Evolutionary conservation across 2,888 invertebrate genomes (phyloP), one percentile per base, ranked within the genome.

Genomic region (Heteromyza rotundicornis): DNA sequence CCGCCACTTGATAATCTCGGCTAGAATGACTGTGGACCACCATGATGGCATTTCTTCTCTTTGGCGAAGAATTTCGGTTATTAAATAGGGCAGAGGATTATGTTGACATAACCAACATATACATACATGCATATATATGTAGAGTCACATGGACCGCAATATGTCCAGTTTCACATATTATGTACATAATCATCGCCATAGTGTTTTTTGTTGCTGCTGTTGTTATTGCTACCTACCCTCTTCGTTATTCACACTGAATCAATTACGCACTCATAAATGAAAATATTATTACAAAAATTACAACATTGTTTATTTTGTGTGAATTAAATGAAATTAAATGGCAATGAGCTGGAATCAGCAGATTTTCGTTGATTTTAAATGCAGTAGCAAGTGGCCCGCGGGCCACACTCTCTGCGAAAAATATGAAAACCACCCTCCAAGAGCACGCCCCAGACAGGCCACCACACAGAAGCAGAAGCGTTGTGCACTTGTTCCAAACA

Each of bases 301-400:
- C 17, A 19, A 40, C 55, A 60, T 65, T 78, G 79, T 79, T 78
- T 79, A 74, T 75, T 78, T 78, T 77, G 74, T 71, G 70, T 75
- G 71, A 76, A 75, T 76, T 77, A 80, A 78, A 76, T 78, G 74
- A 81, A 81, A 80, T 81, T 80, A 77, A 80, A 79, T 74, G 80
- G 80, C 82, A 82, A 80, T 82, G 80, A 82, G 77, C 79, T 82
- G 81, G 81, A 82, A 82, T 82, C 82, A 82, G 82, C 79, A 81
- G 82, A 82, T 82, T 82, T 82, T 74, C 74, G 71, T 75, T 76
- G 74, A 79, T 74, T 78, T 76, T 67, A 64, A 68, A 66, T 69
- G 66, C 71, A 69, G 64, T 59, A 65, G 64, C 64, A 62, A 60
- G 55, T 69, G 67, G n/a, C 64, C 71, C 67, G 17, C 47, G 20